Evolutionary conservation across 2,888 invertebrate species (phyloP).

Genomic region (Xanthostigma xanthostigma): DNA sequence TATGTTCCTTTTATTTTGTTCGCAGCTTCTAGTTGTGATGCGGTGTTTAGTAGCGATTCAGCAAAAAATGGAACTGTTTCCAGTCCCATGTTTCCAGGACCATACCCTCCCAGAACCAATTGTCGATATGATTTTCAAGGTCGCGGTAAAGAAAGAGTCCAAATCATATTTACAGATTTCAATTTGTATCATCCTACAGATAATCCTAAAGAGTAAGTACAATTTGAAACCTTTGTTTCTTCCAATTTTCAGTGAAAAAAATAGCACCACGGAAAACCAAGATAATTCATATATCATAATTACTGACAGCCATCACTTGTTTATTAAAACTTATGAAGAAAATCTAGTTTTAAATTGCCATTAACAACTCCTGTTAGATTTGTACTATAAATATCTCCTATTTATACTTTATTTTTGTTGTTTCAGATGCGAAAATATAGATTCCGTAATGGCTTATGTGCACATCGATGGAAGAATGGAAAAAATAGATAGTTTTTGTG

Average conservation of each 20-base stretch:
- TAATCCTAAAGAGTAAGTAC: slow-evolving; percentile 46
- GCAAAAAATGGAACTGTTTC: slow-evolving; percentile 70
- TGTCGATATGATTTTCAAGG: slow-evolving; percentile 88
- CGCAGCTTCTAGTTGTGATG: slow-evolving; percentile 65
- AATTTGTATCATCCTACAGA: slow-evolving; percentile 54
- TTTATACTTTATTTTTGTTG: not conserved
- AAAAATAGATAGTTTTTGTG: slow-evolving; percentile 79
- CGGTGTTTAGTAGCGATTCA: slow-evolving; percentile 61
- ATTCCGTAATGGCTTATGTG: slow-evolving; percentile 68
- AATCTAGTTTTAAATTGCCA: no score
- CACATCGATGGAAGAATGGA: slow-evolving; percentile 71
- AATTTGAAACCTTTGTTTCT: no score
- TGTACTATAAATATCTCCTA: no score
- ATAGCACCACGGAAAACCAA: no score
- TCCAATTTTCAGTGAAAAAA: no score
- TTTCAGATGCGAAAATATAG: slow-evolving; percentile 61
- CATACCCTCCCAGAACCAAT: slow-evolving; percentile 63
- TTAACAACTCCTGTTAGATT: no score
- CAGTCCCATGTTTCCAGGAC: slow-evolving; percentile 72
- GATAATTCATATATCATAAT: no score
- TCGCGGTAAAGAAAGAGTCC: slow-evolving; percentile 67
- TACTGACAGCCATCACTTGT: no score
- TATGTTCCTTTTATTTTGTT: slow-evolving; percentile 22
- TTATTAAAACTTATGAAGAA: no score
- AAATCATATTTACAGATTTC: slow-evolving; percentile 74